Conservation (phyloP, 2,888 invertebrate genomes). For the Cepaea hortensis region DNA sequence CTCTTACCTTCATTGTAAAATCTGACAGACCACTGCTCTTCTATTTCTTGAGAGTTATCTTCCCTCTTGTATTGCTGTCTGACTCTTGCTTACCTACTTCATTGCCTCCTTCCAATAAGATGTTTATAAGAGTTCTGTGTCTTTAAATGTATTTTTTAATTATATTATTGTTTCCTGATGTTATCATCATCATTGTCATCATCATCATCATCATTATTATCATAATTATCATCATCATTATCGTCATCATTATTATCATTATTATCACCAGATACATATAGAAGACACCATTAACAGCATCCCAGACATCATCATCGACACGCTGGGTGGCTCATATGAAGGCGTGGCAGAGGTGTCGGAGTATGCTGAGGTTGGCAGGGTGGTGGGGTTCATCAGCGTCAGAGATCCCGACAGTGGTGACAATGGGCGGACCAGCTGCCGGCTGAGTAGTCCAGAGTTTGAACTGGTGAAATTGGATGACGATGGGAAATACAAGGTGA, state of each 20-base stretch:
- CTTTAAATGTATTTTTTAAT: too few species aligned
- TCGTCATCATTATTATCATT: not conserved
- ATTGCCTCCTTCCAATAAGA: too few species aligned
- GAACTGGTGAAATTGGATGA: constrained; percentile 40
- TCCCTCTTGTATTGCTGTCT: too few species aligned
- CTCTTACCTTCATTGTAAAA: not conserved
- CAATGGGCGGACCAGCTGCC: constrained; percentile 58
- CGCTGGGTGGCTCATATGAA: constrained; percentile 28
- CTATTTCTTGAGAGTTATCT: too few species aligned
- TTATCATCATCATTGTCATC: too few species aligned
- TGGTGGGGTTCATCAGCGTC: constrained; percentile 95
- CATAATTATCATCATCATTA: too few species aligned
- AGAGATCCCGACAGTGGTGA: constrained; percentile 64
- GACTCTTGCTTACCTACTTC: too few species aligned
- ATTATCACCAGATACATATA: constrained; percentile 35
- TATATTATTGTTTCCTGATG: too few species aligned
- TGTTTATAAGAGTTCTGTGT: too few species aligned
- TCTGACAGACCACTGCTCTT: not conserved
- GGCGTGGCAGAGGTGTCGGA: constrained; percentile 61
- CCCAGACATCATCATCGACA: constrained; percentile 50
- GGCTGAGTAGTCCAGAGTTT: constrained; percentile 46
- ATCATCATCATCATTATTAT: too few species aligned
- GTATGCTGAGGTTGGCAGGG: constrained; percentile 89
- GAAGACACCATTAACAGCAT: constrained; percentile 52
- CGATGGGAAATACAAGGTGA: constrained; percentile 49